phyloP scores from a whole-genome alignment of 2,113 vertebrate species.

The Chionis minor region DNA sequence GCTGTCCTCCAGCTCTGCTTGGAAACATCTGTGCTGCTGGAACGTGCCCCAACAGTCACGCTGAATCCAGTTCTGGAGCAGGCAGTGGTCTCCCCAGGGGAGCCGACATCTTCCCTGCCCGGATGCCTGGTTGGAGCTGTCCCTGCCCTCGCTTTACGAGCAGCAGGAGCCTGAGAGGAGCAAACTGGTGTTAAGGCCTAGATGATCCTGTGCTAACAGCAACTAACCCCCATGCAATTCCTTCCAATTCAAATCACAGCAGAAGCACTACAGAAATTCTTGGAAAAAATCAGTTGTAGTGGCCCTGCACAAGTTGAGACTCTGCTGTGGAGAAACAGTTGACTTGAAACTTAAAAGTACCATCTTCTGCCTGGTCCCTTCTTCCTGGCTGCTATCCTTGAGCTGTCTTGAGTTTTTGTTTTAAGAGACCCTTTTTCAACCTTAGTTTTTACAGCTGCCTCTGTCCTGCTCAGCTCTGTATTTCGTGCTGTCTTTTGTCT shows the following conservation, averaged over 20 bases:
- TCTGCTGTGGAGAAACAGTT: background rate
- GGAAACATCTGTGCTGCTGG: background rate
- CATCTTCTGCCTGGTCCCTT: background rate
- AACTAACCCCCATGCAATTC: background rate
- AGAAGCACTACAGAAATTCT: background rate
- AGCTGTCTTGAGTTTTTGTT: background rate
- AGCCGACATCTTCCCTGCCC: too few species aligned
- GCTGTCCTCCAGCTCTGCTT: background rate
- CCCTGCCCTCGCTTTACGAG: too few species aligned
- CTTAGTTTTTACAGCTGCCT: background rate
- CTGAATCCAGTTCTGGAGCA: background rate
- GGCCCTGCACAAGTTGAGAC: fast-evolving
- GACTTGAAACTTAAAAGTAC: background rate
- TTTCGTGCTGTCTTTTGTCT: background rate
- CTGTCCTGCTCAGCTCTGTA: background rate
- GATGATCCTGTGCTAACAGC: background rate
- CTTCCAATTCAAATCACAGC: background rate
- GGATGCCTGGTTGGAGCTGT: background rate
- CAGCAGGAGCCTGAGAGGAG: too few species aligned
- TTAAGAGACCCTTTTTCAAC: background rate
- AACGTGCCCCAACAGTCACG: background rate
- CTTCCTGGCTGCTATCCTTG: background rate
- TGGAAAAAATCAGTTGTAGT: background rate
- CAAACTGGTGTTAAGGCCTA: background rate
- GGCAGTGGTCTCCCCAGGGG: background rate